A percentile compares a stretch with the other conserved stretches of the same genome.
phyloP scores from a whole-genome alignment of 1,140 invertebrate genomes.

The Daktulosphaira vitifoliae region DNA sequence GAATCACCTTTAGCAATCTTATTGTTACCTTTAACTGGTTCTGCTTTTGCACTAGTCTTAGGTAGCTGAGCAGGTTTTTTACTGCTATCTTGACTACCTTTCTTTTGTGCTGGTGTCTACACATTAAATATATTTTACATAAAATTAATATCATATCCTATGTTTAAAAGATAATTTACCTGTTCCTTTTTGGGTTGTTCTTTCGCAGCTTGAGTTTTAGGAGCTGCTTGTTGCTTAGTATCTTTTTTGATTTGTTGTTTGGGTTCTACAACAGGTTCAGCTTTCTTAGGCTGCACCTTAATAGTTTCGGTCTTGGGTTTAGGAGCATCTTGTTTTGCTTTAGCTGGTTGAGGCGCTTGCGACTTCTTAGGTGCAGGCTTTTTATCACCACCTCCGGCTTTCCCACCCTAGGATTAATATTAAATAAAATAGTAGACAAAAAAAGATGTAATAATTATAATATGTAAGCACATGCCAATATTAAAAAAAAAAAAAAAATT shows the following conservation, averaged over 20 bases:
- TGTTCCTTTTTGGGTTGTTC: constrained; percentile 23
- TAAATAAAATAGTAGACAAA: not conserved
- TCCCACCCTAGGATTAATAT: constrained; percentile 8
- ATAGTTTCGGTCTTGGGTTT: constrained; percentile 26
- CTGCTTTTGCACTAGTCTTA: constrained; percentile 12
- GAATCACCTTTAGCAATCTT: not conserved
- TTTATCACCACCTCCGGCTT: constrained; percentile 31
- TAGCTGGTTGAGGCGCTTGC: constrained; percentile 25
- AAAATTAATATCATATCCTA: not conserved
- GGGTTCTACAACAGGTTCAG: constrained; percentile 15
- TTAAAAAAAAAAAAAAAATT: not conserved
- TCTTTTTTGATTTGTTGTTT: constrained; percentile 15
- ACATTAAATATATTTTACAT: not conserved
- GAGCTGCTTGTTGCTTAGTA: constrained; percentile 19
- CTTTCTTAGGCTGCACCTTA: constrained; percentile 1
- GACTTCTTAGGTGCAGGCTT: constrained; percentile 25
- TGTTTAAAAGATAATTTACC: too few species aligned
- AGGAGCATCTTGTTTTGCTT: constrained; percentile 10
- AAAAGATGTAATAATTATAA: not conserved
- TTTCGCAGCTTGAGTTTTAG: not conserved
- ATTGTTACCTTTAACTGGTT: constrained; percentile 12
- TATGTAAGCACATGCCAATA: not conserved
- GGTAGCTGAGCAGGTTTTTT: constrained; percentile 19
- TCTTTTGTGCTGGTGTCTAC: constrained; percentile 18
- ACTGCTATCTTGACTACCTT: not conserved